phyloP scores from a whole-genome alignment of 2,888 invertebrate genomes.

The Drosophila merina region DNA sequence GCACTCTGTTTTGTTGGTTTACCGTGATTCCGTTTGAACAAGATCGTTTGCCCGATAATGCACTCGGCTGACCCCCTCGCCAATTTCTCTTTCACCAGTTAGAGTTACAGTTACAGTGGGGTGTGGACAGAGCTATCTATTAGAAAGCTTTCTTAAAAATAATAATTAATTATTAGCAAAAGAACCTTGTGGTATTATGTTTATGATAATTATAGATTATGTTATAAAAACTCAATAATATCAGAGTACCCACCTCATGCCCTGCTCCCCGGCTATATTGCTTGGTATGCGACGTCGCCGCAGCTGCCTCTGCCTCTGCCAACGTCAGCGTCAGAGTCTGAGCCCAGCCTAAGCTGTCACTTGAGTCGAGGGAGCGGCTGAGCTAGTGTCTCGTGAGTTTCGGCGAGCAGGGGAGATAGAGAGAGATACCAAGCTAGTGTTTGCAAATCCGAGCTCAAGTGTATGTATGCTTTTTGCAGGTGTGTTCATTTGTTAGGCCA shows the following conservation, averaged over 20 bases:
- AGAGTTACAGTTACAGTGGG: conserved; percentile 12
- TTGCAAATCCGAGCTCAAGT: conserved; percentile 32
- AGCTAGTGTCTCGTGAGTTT: conserved; percentile 30
- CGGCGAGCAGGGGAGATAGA: conserved; percentile 2
- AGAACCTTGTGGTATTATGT: not conserved
- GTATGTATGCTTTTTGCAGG: conserved; percentile 42
- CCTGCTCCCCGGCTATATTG: conserved; percentile 4
- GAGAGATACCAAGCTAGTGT: conserved; percentile 23
- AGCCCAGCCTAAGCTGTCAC: conserved; percentile 62
- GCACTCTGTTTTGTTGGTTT: conserved; percentile 38
- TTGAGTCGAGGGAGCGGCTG: conserved; percentile 54
- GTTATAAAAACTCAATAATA: not conserved
- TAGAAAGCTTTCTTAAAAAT: not conserved
- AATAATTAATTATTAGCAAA: not conserved
- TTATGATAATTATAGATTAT: not conserved
- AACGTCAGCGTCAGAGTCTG: conserved; percentile 20
- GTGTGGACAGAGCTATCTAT: not conserved
- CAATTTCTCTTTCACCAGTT: conserved; percentile 38
- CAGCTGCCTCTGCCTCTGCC: conserved; percentile 3
- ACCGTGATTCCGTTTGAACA: conserved; percentile 12
- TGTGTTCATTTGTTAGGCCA: conserved; percentile 46
- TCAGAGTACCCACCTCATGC: not conserved
- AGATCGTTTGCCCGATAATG: conserved; percentile 25
- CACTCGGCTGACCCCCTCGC: conserved; percentile 17
- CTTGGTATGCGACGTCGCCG: conserved; percentile 40